A percentile compares a stretch with the other conserved stretches of the same genome.
Conservation (phyloP, 1,140 invertebrate species). For the Thaumatotibia leucotreta region DNA sequence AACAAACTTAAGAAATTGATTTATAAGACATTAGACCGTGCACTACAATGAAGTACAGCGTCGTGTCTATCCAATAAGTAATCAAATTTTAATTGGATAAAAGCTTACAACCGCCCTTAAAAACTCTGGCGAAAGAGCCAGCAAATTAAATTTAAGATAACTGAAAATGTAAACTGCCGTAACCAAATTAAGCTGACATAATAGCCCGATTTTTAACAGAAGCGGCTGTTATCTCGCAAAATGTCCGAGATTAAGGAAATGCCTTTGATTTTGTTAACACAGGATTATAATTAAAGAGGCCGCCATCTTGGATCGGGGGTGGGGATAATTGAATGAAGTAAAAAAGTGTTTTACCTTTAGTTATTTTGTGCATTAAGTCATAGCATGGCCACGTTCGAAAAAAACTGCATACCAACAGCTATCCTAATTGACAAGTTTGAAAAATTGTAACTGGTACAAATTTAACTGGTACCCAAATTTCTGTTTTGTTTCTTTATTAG, state of each 20-base stretch:
- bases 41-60: too few species aligned
- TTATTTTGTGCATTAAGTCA: neutral
- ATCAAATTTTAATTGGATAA: neutral
- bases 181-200: neutral
- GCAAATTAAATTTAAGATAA: neutral
- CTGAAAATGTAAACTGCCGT: neutral
- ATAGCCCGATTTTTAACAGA: neutral
- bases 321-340: neutral
- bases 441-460: too few species aligned
- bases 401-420: too few species aligned
- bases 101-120: neutral
- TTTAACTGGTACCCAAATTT: too few species aligned
- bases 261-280: slow-evolving; percentile 12
- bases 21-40: too few species aligned
- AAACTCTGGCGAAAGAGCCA: neutral
- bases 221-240: neutral
- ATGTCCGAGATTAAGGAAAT: neutral
- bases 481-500: too few species aligned
- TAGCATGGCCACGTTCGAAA: too few species aligned
- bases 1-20: too few species aligned
- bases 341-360: neutral
- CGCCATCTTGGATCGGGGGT: neutral
- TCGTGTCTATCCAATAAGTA: too few species aligned
- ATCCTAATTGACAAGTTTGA: too few species aligned
- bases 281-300: slow-evolving; percentile 6